These are phyloP conservation scores for Sepioteuthis lessoniana DNA, from an alignment of 2,888 invertebrate genomes.

Conservation along the genomic window DNA sequence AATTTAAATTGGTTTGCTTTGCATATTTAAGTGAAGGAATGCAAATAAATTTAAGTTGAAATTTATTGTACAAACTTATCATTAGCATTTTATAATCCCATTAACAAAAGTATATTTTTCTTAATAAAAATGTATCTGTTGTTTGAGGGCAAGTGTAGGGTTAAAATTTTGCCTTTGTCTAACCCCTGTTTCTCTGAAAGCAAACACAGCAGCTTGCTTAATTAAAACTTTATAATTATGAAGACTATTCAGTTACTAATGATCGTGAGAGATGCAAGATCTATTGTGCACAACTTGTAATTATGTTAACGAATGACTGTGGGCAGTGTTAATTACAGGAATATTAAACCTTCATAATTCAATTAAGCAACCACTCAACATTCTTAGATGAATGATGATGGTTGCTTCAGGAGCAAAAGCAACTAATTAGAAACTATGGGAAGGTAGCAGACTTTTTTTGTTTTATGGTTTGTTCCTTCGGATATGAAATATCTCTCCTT, in stretches of 20 bases:
- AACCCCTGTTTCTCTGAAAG: background rate
- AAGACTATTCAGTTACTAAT: background rate
- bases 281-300: background rate
- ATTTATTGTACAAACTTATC: no score
- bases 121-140: no score
- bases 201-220: background rate
- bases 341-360: conserved; percentile 20
- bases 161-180: no score
- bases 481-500: background rate
- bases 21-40: no score
- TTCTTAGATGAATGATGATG: background rate
- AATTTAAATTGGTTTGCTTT: no score
- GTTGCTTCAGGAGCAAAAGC: background rate
- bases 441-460: background rate
- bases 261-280: background rate
- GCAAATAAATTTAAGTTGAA: no score
- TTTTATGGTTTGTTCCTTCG: background rate
- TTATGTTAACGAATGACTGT: background rate
- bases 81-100: no score
- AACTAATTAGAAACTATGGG: background rate
- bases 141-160: no score
- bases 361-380: background rate
- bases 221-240: background rate
- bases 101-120: no score
- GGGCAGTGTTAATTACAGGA: background rate